Evolutionary conservation across 92 coral and sea anemone genomes (phyloP), one percentile per base, ranked within the genome.

Genomic region (Bergia puertoricense): DNA sequence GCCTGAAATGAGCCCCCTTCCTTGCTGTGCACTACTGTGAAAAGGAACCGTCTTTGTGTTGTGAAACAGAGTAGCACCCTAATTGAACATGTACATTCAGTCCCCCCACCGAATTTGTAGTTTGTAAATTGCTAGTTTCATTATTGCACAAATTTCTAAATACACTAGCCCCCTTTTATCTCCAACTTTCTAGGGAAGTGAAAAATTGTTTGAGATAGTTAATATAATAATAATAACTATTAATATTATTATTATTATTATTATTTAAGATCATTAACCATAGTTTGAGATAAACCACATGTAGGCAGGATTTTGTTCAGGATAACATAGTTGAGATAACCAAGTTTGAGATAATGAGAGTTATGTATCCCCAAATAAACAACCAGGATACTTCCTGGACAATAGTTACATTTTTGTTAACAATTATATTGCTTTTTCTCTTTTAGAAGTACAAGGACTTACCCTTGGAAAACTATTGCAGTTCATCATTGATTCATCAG

Each of bases 401-500:
- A 56, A 56, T 56, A 56, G 66, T 56, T 56, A 56, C 66, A 56
- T 56, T 56, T 56, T 56, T 56, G 66, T 56, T 56, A 56, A 56
- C 6, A 56, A 56, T 56, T 56, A 56, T 56, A 56, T 14, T 38
- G 77, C 57, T 57, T 84, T 84, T 84, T 57, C 72, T 56, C 79
- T 85, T 77, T 74, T 79, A 85, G 85, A 76, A 59, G 74, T 75
- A 68, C 85, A 68, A 14, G 92, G 57, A 22, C 74, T 76, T 74
- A 79, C 44, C 44, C 68, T 89, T 54, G 30, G 11, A 4, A 88
- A 85, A 42, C 44, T 89, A 8, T n/a, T 89, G 89, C 92, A 89
- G 46, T 89, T 89, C 73, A 40, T 77, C 39, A 89, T 79, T 59
- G 85, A 85, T 22, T 41, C 92, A 85, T 67, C 83, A 72, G 71